Evolutionary conservation across 2,113 vertebrate genomes (phyloP), one percentile per base, ranked within the genome.

Genomic region (Phasianus colchicus): DNA sequence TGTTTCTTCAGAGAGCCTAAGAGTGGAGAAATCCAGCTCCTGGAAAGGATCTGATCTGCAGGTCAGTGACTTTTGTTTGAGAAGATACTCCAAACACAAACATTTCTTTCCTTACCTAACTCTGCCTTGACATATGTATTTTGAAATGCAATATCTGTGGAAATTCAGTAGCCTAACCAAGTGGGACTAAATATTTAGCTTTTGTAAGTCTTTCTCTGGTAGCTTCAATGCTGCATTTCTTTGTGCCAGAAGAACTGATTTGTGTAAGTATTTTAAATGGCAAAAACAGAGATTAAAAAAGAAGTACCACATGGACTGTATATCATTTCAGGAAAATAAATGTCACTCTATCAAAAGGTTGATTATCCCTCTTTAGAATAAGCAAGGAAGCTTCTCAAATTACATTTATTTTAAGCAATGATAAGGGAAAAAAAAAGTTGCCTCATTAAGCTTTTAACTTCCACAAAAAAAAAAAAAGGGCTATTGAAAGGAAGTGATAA

Each of bases 11-110:
- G 32, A 36, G 36, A 82, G 22, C 21, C 76, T 25, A 70, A 30
- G 18, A 71, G 19, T 1, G 14, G 11, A 8, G 25, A 78, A 64
- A 45, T 17, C 24, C 3, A 40, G 47, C 10, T n/a, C 32, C 32
- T 38, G 6, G 21, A 10, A 71, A 65, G 34, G 14, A 15, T 9
- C 43, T 10, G 4, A 27, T 8, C n/a, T 65, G 48, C 89, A 92
- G 74, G 89, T 87, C 57, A 94, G 84, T 73, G 78, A 40, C 61
- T 45, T 27, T 9, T 5, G 0, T 9, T 24, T 48, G 38, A 86
- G 25, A 9, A 65, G 22, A 43, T 71, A 52, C 2, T 1, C 38
- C 1, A 0, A 72, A 55, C 0, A 0, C 22, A 17, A 47, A 55
- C 3, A 5, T 19, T 80, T 50, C 42, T 32, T 54, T 11, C n/a